These are phyloP conservation scores for Hyposmocoma kahamanoa DNA, from an alignment of 1,140 invertebrate species.

Conservation along the genomic window DNA sequence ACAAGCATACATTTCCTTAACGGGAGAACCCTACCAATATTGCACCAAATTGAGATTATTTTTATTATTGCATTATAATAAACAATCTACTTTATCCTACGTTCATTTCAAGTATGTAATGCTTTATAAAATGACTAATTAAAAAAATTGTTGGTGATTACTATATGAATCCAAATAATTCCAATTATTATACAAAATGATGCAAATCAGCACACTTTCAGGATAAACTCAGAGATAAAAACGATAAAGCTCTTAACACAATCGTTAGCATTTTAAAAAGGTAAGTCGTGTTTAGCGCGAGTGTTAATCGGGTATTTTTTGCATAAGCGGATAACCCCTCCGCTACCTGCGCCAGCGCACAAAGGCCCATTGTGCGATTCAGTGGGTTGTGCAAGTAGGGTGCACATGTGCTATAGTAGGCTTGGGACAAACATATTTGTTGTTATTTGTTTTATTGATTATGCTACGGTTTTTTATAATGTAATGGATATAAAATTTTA, in stretches of 20 bases:
- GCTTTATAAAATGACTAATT: neutral
- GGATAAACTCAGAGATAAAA: constrained; percentile 25
- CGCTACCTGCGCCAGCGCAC: constrained; percentile 49
- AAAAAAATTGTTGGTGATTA: neutral
- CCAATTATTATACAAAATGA: neutral
- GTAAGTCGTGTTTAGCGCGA: constrained; percentile 37
- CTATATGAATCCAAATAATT: neutral
- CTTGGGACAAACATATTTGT: constrained; percentile 17
- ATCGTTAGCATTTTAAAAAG: constrained; percentile 40
- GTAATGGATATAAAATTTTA: neutral
- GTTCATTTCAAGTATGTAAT: too few species aligned
- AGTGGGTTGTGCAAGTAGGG: constrained; percentile 45
- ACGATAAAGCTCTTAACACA: constrained; percentile 39
- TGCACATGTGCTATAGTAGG: constrained; percentile 11
- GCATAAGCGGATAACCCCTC: constrained; percentile 73
- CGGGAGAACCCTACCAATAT: too few species aligned
- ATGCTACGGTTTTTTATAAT: neutral
- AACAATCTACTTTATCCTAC: too few species aligned
- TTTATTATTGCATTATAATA: too few species aligned
- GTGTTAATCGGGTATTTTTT: constrained; percentile 72
- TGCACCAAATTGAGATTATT: too few species aligned
- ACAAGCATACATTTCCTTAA: too few species aligned
- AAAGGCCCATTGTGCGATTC: constrained; percentile 46
- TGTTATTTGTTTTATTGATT: constrained; percentile 19
- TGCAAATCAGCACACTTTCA: constrained; percentile 30